phyloP scores from a whole-genome alignment of 2,797 vertebrate genomes.

The Lutjanus campechanus region DNA sequence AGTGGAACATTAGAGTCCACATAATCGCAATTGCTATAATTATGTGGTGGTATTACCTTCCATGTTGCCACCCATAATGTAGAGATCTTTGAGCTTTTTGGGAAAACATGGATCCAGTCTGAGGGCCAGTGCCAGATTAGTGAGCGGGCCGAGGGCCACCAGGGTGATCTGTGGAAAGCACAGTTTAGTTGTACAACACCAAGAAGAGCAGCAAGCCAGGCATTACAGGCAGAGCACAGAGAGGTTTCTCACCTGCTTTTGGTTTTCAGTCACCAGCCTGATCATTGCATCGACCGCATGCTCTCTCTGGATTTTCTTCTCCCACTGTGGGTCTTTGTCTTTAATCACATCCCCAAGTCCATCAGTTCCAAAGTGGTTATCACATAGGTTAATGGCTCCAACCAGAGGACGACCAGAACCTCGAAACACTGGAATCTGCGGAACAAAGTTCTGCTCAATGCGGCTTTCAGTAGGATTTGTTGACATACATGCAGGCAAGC shows the following conservation, averaged over 20 bases:
- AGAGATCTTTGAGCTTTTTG: conserved; percentile 84
- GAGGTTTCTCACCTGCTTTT: conserved; percentile 76
- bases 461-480: background rate
- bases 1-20: too few relatives aligned
- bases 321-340: conserved; percentile 77
- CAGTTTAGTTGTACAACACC: background rate
- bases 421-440: conserved; percentile 86
- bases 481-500: background rate
- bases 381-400: conserved; percentile 3
- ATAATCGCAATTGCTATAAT: background rate
- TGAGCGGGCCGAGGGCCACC: conserved; percentile 86
- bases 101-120: conserved; percentile 83
- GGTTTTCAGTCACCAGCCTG: conserved; percentile 80
- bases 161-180: conserved; percentile 80
- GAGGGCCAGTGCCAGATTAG: conserved; percentile 86
- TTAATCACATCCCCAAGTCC: conserved; percentile 85
- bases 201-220: conserved; percentile 14
- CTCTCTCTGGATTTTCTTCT: conserved; percentile 81
- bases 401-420: conserved; percentile 79
- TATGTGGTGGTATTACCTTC: conserved; percentile 76
- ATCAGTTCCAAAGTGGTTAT: conserved; percentile 85
- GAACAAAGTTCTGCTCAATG: background rate
- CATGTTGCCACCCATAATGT: conserved; percentile 89
- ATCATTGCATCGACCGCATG: conserved; percentile 83
- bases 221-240: background rate